phyloP scores from a whole-genome alignment of 2,888 invertebrate genomes.

The Ischnura elegans region DNA sequence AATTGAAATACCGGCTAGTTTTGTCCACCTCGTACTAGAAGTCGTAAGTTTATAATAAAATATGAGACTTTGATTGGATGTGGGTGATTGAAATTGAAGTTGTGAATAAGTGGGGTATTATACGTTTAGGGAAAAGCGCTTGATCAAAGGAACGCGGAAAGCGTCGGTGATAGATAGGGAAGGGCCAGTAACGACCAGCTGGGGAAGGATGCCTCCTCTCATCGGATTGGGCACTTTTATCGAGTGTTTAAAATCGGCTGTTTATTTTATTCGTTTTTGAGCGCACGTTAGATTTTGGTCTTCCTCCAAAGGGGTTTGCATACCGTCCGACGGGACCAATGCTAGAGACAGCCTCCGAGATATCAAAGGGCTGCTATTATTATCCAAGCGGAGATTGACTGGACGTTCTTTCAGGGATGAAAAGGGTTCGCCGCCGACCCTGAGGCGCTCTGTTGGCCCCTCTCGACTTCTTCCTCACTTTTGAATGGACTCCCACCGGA shows the following conservation, averaged over 20 bases:
- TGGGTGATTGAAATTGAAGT: no score
- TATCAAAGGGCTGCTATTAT: constrained; percentile 62
- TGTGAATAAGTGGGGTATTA: no score
- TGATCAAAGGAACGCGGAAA: neutral
- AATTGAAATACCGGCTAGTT: no score
- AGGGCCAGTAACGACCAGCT: neutral
- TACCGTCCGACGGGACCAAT: neutral
- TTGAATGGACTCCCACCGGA: neutral
- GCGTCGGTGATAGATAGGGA: neutral
- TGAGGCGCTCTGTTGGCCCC: neutral
- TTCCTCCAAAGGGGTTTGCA: constrained; percentile 14
- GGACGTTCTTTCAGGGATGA: constrained; percentile 47
- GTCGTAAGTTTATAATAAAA: no score
- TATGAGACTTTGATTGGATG: no score
- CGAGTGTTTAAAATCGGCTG: constrained; percentile 27
- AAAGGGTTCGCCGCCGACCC: constrained; percentile 13
- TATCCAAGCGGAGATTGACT: constrained; percentile 39
- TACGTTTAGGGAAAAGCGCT: neutral
- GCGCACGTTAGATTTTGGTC: neutral
- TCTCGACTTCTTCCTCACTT: neutral
- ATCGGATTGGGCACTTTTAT: constrained; percentile 36
- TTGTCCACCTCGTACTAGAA: no score
- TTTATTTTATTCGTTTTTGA: neutral
- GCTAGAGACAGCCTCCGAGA: neutral
- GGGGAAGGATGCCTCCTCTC: neutral